A percentile compares a stretch with the other conserved stretches of the same genome.
These are phyloP conservation scores for Andricus grossulariae DNA, from an alignment of 1,140 invertebrate species.

Conservation along the genomic window DNA sequence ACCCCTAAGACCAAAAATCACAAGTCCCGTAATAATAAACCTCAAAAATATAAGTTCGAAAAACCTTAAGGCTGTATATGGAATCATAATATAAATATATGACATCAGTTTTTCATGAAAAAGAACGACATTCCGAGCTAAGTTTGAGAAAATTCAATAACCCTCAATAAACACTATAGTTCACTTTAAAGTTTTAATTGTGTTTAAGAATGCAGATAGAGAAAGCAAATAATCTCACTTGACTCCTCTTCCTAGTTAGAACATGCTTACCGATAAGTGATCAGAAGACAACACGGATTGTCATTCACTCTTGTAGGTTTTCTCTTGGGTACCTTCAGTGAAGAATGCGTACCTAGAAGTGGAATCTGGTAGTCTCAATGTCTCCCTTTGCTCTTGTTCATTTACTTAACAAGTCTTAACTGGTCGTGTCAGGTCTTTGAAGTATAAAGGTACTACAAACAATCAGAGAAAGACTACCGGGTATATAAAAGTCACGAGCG, in stretches of 20 bases:
- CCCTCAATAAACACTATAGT: too few species aligned
- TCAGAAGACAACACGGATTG: conserved; percentile 5
- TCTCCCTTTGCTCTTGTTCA: neutral
- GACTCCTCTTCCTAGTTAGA: neutral
- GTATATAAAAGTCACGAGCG: conserved; percentile 11
- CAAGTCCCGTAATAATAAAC: too few species aligned
- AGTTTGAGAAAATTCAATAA: too few species aligned
- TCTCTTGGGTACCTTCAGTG: neutral
- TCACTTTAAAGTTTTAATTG: too few species aligned
- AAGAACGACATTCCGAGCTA: too few species aligned
- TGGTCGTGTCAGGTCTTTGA: neutral
- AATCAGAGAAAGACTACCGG: conserved; percentile 27
- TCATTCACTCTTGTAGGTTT: neutral
- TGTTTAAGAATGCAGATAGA: too few species aligned
- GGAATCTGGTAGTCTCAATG: neutral
- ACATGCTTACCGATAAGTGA: neutral
- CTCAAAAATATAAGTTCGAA: too few species aligned
- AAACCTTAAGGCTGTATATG: too few species aligned
- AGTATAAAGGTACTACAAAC: conserved; percentile 12
- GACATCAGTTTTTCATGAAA: too few species aligned
- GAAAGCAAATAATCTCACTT: neutral
- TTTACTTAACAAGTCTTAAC: neutral
- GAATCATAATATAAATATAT: too few species aligned
- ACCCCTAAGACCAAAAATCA: too few species aligned
- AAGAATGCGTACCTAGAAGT: neutral